These are phyloP conservation scores for Dipodomys merriami DNA, from an alignment of 2,113 vertebrate species.

Conservation along the genomic window DNA sequence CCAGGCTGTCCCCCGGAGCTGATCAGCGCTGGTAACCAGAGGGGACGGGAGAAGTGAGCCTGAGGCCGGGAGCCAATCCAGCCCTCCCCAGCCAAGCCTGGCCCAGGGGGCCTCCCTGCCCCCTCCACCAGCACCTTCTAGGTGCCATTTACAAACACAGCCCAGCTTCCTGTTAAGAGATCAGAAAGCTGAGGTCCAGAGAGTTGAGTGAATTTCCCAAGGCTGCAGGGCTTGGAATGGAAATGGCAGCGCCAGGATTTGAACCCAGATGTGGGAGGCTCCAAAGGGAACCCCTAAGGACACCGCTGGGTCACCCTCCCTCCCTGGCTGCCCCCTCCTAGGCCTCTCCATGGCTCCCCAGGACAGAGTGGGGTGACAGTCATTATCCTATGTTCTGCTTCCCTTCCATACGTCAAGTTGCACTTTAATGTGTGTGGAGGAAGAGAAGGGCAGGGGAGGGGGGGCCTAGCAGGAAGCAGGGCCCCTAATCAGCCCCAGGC, in stretches of 20 bases:
- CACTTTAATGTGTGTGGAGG: constrained; percentile 80
- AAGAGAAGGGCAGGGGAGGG: constrained; percentile 16
- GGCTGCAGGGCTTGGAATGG: background rate
- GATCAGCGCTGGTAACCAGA: background rate
- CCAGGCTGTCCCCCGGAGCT: background rate
- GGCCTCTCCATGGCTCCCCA: background rate
- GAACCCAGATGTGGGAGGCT: background rate
- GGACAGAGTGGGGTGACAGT: constrained; percentile 57
- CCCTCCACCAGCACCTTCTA: background rate
- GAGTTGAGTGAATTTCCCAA: background rate
- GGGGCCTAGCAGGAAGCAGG: constrained; percentile 27
- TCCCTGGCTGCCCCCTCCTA: no score
- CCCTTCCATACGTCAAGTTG: constrained; percentile 80
- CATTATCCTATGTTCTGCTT: constrained; percentile 75
- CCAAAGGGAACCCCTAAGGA: background rate
- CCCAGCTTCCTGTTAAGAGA: background rate
- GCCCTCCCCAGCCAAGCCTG: no score
- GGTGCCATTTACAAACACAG: background rate
- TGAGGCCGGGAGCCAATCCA: no score
- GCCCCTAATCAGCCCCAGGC: constrained; percentile 76
- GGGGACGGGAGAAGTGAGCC: no score
- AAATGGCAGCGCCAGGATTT: background rate
- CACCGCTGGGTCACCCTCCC: background rate
- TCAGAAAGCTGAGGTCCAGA: background rate
- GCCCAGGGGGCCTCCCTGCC: background rate